These are phyloP conservation scores for Netta rufina DNA, from an alignment of 2,797 vertebrate species.

Conservation along the genomic window DNA sequence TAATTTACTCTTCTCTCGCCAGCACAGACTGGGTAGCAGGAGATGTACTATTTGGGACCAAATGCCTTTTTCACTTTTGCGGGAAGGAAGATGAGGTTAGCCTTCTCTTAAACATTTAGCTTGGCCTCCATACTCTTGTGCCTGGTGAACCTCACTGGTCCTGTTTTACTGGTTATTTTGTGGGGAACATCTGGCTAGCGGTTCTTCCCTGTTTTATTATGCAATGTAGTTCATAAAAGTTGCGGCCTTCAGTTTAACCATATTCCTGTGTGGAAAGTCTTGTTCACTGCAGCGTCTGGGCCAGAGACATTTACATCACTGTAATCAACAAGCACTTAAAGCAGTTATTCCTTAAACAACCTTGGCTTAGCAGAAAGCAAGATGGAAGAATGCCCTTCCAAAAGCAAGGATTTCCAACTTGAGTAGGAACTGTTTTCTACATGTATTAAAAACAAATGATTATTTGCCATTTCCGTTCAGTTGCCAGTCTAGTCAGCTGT, in stretches of 20 bases:
- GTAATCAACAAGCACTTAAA: conserved; percentile 27
- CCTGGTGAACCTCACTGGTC: conserved; percentile 57
- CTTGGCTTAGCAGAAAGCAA: conserved; percentile 49
- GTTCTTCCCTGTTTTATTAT: conserved; percentile 60
- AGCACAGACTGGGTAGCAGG: neutral
- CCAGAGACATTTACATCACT: conserved; percentile 47
- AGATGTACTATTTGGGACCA: neutral
- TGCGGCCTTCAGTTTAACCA: conserved; percentile 39
- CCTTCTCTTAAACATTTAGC: conserved; percentile 53
- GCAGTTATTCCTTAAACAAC: conserved; percentile 35
- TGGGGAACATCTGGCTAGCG: conserved; percentile 26
- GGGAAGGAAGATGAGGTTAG: conserved; percentile 1
- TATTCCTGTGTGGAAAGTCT: conserved; percentile 60
- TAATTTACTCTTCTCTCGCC: neutral
- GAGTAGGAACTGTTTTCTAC: neutral
- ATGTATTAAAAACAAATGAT: conserved; percentile 22
- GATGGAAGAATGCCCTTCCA: conserved; percentile 33
- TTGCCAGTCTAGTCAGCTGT: neutral
- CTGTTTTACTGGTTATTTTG: conserved; percentile 45
- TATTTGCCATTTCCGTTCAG: conserved; percentile 55
- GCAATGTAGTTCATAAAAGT: conserved; percentile 51
- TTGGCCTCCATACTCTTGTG: conserved; percentile 1
- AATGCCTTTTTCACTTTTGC: neutral
- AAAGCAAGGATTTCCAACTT: conserved; percentile 49
- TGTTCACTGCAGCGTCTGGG: neutral